Evolutionary conservation across 2,113 vertebrate genomes (phyloP).

Genomic region (Neodontobutis hainanensis): DNA sequence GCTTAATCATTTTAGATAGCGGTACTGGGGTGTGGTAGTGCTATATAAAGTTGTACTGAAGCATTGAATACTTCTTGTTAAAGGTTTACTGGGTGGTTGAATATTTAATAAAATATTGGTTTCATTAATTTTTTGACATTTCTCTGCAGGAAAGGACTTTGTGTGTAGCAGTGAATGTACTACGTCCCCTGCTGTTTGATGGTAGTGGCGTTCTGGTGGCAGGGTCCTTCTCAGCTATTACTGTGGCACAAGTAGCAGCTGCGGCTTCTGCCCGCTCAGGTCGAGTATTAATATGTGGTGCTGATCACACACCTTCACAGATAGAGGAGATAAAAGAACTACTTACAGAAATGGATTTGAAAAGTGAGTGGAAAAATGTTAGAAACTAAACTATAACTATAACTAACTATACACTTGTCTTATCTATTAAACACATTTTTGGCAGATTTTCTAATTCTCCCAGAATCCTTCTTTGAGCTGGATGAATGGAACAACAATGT

Average conservation of each 20-base stretch:
- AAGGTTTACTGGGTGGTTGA: background rate
- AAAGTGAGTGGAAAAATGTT: conserved; percentile 79
- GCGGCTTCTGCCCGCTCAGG: conserved; percentile 64
- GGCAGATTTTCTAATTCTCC: conserved; percentile 85
- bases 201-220: conserved; percentile 82
- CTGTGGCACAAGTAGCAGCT: conserved; percentile 83
- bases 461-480: conserved; percentile 80
- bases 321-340: conserved; percentile 75
- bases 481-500: conserved; percentile 72
- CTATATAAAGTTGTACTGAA: background rate
- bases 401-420: too few relatives aligned
- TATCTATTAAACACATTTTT: background rate
- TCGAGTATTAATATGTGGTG: conserved; percentile 83
- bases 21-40: background rate
- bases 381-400: too few relatives aligned
- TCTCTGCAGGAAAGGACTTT: conserved; percentile 86
- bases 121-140: background rate
- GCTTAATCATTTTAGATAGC: background rate
- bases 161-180: conserved; percentile 83
- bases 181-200: conserved; percentile 79
- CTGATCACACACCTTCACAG: conserved; percentile 70
- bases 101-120: background rate
- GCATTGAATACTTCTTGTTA: background rate
- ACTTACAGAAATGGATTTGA: conserved; percentile 81
- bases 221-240: conserved; percentile 83